phyloP scores from a whole-genome alignment of 2,797 vertebrate genomes.

The Phrynocephalus forsythii region DNA sequence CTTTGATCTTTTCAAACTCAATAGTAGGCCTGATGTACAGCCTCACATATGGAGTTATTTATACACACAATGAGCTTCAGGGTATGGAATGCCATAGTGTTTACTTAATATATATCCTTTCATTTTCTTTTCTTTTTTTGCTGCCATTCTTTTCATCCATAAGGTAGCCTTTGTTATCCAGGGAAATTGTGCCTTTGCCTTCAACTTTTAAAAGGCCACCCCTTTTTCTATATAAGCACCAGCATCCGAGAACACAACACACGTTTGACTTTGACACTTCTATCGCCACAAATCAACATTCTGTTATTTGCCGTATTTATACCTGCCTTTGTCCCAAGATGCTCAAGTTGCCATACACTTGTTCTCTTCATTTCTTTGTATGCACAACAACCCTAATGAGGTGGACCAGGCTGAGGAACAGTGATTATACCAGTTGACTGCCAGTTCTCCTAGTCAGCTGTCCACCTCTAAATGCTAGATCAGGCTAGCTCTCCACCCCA shows the following conservation, averaged over 20 bases:
- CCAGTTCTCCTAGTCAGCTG: neutral
- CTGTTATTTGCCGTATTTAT: neutral
- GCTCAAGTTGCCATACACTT: neutral
- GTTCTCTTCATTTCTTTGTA: neutral
- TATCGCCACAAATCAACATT: neutral
- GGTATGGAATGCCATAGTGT: constrained; percentile 15
- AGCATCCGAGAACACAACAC: neutral
- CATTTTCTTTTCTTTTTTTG: neutral
- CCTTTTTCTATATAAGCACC: neutral
- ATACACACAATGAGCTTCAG: rapidly evolving
- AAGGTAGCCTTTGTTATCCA: neutral
- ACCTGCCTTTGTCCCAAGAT: neutral
- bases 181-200: neutral
- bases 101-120: constrained; percentile 28
- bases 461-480: too few relatives aligned
- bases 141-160: constrained; percentile 6
- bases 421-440: neutral
- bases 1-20: constrained; percentile 24
- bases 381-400: neutral
- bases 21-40: neutral
- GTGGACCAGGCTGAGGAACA: neutral
- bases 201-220: neutral
- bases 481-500: neutral
- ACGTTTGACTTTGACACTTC: neutral
- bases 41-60: neutral